These are phyloP conservation scores for Notiomystis cincta DNA, from an alignment of 2,113 vertebrate species.

Conservation along the genomic window DNA sequence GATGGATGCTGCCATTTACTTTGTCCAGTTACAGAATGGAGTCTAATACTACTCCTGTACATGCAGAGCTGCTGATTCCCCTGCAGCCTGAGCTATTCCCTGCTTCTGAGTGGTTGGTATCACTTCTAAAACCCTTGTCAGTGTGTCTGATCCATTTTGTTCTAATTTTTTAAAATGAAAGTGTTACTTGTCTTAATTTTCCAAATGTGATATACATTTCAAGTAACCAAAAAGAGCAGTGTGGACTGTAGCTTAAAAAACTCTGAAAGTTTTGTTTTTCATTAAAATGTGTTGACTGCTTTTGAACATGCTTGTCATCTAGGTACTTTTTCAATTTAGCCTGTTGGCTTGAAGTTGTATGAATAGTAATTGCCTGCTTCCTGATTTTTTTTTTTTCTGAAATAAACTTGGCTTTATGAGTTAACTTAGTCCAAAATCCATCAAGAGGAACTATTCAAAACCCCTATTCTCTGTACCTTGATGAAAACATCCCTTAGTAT, in stretches of 20 bases:
- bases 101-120: conserved; percentile 41
- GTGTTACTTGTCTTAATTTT: background rate
- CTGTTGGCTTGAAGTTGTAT: background rate
- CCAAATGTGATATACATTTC: background rate
- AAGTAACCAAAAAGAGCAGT: background rate
- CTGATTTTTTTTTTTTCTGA: background rate
- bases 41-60: background rate
- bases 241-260: background rate
- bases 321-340: background rate
- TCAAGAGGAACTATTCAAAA: background rate
- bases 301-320: background rate
- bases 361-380: background rate
- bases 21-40: conserved; percentile 73
- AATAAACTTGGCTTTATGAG: background rate
- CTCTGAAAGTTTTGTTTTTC: background rate
- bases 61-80: conserved; percentile 66
- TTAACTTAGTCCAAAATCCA: background rate
- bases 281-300: background rate
- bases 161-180: background rate
- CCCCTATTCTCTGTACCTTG: background rate
- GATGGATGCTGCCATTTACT: conserved; percentile 2
- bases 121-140: background rate
- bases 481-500: background rate
- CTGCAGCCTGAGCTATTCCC: conserved; percentile 71
- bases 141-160: background rate